Conservation (phyloP, 1,140 invertebrate species). For the Saxidomus purpurata region DNA sequence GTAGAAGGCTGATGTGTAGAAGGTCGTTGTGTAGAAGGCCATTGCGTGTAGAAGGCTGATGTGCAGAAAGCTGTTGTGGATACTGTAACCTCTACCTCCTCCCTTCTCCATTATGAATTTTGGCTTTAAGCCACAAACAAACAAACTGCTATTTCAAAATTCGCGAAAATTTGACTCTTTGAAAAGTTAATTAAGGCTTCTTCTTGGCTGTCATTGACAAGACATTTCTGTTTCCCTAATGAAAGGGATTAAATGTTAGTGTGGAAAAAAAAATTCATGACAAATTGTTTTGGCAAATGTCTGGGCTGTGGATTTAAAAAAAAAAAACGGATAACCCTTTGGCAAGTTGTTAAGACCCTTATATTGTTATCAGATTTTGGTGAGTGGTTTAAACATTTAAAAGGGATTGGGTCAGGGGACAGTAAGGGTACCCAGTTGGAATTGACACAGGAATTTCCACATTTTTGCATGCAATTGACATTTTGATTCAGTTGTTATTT, state of each 20-base stretch:
- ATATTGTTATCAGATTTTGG: slow-evolving; percentile 33
- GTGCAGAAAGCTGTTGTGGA: too few relatives aligned
- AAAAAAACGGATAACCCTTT: too few relatives aligned
- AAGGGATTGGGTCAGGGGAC: too few relatives aligned
- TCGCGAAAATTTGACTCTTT: too few relatives aligned
- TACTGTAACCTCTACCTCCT: too few relatives aligned
- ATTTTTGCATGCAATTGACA: not conserved
- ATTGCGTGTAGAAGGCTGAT: too few relatives aligned
- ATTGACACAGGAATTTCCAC: not conserved
- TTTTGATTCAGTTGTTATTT: not conserved
- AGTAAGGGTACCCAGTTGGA: too few relatives aligned
- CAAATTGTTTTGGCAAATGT: not conserved
- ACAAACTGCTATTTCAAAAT: too few relatives aligned
- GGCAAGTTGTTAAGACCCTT: not conserved
- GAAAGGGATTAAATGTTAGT: not conserved
- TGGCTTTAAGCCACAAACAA: too few relatives aligned
- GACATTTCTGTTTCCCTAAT: not conserved
- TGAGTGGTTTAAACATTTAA: not conserved
- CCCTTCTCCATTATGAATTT: too few relatives aligned
- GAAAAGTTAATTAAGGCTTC: slow-evolving; percentile 15
- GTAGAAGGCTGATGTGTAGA: too few relatives aligned
- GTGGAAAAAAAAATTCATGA: not conserved
- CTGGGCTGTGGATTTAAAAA: not conserved
- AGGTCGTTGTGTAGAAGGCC: too few relatives aligned
- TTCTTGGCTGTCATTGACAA: not conserved